Percentiles rank a stretch among this genome's conserved stretches.
These are phyloP conservation scores for Propithecus deckenii DNA, from an alignment of 2,797 vertebrate species.

Conservation along the genomic window DNA sequence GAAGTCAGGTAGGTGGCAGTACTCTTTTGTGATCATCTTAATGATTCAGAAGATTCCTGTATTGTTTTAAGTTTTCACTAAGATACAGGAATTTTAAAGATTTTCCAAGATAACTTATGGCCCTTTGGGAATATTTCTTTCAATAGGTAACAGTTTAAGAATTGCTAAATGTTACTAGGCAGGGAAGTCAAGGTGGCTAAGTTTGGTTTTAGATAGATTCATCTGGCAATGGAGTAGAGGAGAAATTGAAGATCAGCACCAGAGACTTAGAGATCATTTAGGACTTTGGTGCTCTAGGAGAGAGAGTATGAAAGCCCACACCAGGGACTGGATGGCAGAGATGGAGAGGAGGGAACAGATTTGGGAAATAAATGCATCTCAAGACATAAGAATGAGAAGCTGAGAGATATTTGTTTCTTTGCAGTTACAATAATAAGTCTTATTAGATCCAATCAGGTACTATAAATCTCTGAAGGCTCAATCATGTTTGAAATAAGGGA, in stretches of 20 bases:
- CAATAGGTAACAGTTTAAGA: background rate
- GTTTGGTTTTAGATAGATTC: background rate
- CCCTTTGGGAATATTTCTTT: background rate
- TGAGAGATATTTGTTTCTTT: background rate
- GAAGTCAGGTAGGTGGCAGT: background rate
- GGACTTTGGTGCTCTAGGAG: background rate
- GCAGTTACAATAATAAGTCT: background rate
- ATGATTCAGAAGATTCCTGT: background rate
- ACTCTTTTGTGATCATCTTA: background rate
- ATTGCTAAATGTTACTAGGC: background rate
- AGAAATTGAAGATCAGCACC: background rate
- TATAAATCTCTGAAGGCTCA: background rate
- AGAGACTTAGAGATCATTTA: background rate
- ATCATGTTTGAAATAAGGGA: background rate
- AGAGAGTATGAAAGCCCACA: background rate
- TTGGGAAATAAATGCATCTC: background rate
- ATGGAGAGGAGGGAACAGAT: background rate
- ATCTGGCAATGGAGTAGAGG: background rate
- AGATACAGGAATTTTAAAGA: background rate
- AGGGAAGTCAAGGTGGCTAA: background rate
- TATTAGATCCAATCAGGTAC: background rate
- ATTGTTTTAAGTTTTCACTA: background rate
- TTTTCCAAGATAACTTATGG: background rate
- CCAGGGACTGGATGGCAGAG: background rate
- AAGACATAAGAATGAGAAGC: background rate